Percentiles rank a stretch among this genome's conserved stretches.
These are phyloP conservation scores for Porites cylindrica DNA, from an alignment of 92 coral and sea anemone species.

Conservation along the genomic window DNA sequence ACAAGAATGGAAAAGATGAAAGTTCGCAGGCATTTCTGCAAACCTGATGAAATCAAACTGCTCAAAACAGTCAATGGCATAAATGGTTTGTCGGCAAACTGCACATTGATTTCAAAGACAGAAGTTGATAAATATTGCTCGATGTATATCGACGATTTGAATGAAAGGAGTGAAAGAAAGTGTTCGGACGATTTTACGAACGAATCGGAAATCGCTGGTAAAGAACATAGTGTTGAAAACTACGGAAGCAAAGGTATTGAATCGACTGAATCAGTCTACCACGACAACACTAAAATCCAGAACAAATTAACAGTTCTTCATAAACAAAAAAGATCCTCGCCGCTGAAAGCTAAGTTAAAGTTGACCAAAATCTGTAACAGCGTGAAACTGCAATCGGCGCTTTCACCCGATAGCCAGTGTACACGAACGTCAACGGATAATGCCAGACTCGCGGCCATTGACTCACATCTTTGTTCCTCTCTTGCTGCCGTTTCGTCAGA, in stretches of 20 bases:
- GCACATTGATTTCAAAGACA: slow-evolving; percentile 86
- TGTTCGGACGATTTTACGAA: slow-evolving; percentile 11
- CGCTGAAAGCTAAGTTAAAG: slow-evolving; percentile 18
- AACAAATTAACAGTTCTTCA: slow-evolving; percentile 31
- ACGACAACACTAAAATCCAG: slow-evolving; percentile 28
- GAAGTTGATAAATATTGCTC: slow-evolving; percentile 85
- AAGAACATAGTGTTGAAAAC: neutral
- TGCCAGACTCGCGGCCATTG: slow-evolving; percentile 11
- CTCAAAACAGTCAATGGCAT: slow-evolving; percentile 93
- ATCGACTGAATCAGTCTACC: neutral
- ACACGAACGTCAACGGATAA: slow-evolving; percentile 45
- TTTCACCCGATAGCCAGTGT: neutral
- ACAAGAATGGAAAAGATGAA: slow-evolving; percentile 94
- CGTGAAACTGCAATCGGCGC: slow-evolving; percentile 33
- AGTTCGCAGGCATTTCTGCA: slow-evolving; percentile 93
- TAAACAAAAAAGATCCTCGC: slow-evolving; percentile 38
- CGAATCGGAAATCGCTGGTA: slow-evolving; percentile 16
- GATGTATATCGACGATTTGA: slow-evolving; percentile 71
- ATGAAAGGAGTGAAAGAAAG: slow-evolving; percentile 27
- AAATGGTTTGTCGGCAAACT: slow-evolving; percentile 94
- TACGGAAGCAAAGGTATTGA: neutral
- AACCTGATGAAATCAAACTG: slow-evolving; percentile 81
- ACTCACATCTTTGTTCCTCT: slow-evolving; percentile 10
- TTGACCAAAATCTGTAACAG: slow-evolving; percentile 27
- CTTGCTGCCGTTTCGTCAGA: slow-evolving; percentile 28